A percentile compares a stretch with the other conserved stretches of the same genome.
Conservation (phyloP, 1,140 invertebrate species). For the Trachelipus rathkii region DNA sequence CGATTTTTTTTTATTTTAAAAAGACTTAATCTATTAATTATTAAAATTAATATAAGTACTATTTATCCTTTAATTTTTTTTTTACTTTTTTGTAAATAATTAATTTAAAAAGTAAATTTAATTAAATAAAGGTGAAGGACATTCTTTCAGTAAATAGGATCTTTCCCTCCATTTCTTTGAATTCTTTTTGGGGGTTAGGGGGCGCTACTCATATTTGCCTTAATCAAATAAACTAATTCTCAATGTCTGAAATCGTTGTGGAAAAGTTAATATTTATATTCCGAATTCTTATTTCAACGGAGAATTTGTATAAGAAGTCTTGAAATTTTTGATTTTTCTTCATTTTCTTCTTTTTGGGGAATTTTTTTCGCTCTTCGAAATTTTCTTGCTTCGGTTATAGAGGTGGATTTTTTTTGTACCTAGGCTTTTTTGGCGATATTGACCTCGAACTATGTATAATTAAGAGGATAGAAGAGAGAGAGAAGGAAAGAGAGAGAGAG, state of each 20-base stretch:
- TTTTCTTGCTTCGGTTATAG: no score
- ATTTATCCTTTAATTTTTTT: no score
- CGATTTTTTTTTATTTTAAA: no score
- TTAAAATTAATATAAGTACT: no score
- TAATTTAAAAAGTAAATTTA: no score
- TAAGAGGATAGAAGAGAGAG: not conserved
- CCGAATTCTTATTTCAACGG: not conserved
- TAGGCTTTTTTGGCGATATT: not conserved
- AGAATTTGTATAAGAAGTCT: not conserved
- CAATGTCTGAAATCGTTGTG: not conserved
- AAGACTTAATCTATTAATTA: no score
- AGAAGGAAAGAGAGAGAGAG: not conserved
- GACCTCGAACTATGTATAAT: not conserved
- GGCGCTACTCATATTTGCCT: not conserved
- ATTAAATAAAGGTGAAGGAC: no score
- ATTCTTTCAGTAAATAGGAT: no score
- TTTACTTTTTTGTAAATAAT: no score
- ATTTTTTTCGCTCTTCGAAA: not conserved
- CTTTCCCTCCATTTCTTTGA: no score
- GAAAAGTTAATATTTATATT: constrained; percentile 9
- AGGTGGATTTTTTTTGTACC: not conserved
- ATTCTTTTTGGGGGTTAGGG: no score
- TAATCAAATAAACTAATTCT: constrained; percentile 8
- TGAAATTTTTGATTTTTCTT: not conserved
- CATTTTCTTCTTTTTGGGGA: not conserved